phyloP scores from a whole-genome alignment of 2,888 invertebrate genomes.

The Lumbricus terrestris region DNA sequence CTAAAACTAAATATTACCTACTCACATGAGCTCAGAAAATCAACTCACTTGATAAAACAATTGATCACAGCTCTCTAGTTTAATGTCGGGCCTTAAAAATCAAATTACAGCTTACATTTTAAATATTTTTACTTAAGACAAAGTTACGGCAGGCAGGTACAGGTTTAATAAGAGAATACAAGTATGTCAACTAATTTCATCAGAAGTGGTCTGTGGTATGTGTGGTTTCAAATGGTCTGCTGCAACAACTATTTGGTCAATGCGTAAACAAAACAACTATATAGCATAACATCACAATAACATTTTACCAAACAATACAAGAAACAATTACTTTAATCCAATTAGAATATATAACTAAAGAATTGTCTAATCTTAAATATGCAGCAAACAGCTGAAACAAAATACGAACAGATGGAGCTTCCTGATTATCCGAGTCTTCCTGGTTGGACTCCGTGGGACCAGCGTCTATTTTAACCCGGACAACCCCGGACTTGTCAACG shows the following conservation, averaged over 20 bases:
- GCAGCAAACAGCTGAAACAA: background rate
- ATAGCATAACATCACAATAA: too few relatives aligned
- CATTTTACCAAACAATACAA: background rate
- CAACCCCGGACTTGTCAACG: constrained; percentile 98
- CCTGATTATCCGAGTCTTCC: constrained; percentile 4
- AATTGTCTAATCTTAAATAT: background rate
- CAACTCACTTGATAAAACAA: background rate
- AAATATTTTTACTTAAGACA: background rate
- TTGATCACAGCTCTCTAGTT: background rate
- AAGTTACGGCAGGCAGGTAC: too few relatives aligned
- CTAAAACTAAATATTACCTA: background rate
- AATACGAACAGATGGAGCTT: background rate
- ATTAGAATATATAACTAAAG: background rate
- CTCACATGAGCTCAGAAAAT: background rate
- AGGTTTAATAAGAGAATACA: too few relatives aligned
- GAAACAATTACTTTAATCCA: background rate
- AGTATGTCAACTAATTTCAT: too few relatives aligned
- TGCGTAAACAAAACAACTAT: too few relatives aligned
- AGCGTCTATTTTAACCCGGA: constrained; percentile 90
- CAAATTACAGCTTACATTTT: background rate
- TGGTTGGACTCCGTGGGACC: constrained; percentile 65
- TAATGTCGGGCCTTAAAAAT: background rate
- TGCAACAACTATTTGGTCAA: too few relatives aligned
- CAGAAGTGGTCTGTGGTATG: too few relatives aligned
- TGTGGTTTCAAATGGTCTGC: too few relatives aligned